A percentile compares a stretch with the other conserved stretches of the same genome.
Conservation (phyloP, 2,888 invertebrate genomes). For the Punctoribates punctum region DNA sequence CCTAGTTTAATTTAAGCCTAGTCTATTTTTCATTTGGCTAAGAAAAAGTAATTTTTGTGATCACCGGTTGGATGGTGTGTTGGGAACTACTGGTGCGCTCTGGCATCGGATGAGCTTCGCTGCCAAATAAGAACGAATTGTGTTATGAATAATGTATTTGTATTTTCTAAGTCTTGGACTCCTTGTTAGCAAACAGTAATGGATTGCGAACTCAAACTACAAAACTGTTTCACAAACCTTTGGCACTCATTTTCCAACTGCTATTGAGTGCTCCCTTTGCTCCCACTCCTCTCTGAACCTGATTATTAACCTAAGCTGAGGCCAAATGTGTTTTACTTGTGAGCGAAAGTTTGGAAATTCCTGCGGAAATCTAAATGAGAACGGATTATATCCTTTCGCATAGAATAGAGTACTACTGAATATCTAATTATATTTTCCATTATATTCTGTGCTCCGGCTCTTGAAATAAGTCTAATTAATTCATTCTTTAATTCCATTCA, state of each 20-base stretch:
- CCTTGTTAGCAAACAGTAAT: slow-evolving; percentile 32
- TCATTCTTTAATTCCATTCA: slow-evolving; percentile 10
- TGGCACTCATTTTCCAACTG: not conserved
- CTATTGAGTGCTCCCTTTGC: not conserved
- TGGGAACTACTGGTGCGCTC: not conserved
- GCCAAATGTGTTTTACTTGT: not conserved
- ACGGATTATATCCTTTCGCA: not conserved
- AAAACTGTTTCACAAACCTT: slow-evolving; percentile 7
- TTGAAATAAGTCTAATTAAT: slow-evolving; percentile 7
- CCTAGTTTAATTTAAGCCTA: not conserved
- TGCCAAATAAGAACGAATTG: slow-evolving; percentile 16
- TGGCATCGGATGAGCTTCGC: slow-evolving; percentile 2
- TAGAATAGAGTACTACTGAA: not conserved
- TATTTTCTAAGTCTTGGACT: slow-evolving; percentile 1
- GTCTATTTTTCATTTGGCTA: not conserved
- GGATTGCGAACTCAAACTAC: slow-evolving; percentile 26
- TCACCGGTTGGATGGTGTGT: no score
- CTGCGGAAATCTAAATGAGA: slow-evolving; percentile 10
- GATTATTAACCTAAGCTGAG: not conserved
- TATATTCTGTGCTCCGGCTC: not conserved
- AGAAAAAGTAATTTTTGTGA: not conserved
- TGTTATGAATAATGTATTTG: slow-evolving; percentile 35
- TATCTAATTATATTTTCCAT: slow-evolving; percentile 20
- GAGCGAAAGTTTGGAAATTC: not conserved
- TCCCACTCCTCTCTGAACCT: not conserved